Evolutionary conservation across 2,888 invertebrate genomes (phyloP), one percentile per base, ranked within the genome.

Genomic region (Aphidius colemani): DNA sequence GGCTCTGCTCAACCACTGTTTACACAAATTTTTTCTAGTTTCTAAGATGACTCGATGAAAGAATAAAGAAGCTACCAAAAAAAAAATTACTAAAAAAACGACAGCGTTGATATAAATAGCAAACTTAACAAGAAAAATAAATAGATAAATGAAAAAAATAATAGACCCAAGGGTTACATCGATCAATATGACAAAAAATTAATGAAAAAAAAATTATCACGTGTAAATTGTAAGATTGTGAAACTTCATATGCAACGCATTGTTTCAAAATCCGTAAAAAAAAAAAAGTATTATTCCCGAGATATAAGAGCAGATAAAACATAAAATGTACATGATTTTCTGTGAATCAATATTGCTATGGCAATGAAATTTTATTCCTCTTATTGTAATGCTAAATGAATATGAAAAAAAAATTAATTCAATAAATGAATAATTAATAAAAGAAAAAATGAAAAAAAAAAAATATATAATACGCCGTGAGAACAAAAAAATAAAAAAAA

Each of bases 311-410:
- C 49, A 13, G 46, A 51, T 59, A 61, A 56, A 18, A 18, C 13
- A 18, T 18, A 18, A 55, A 60, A 61, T 62, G 56, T 59, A 56
- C 39, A 44, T 59, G 48, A 67, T 67, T 66, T 57, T 63, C 60
- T 69, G 66, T 68, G 69, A 61, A 68, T 69, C 69, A 74, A 70
- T 70, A 72, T 74, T 75, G 74, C 73, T 77, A 75, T 77, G 30
- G 77, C 74, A 74, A 74, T 70, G 71, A 70, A 75, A 71, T 74
- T 68, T 76, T 75, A 78, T 79, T 78, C 77, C 74, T 78, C 72
- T 72, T 78, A 77, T 73, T 78, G 76, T 78, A 79, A 77, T 70
- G 77, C 70, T 77, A 75, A 72, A 74, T 71, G 67, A 79, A 74
- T 76, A 78, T 74, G 67, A 67, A 68, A 64, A 66, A 58, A 70